Percentiles rank a stretch among this genome's conserved stretches.
phyloP scores from a whole-genome alignment of 1,140 invertebrate species.

The Araneus ventricosus region DNA sequence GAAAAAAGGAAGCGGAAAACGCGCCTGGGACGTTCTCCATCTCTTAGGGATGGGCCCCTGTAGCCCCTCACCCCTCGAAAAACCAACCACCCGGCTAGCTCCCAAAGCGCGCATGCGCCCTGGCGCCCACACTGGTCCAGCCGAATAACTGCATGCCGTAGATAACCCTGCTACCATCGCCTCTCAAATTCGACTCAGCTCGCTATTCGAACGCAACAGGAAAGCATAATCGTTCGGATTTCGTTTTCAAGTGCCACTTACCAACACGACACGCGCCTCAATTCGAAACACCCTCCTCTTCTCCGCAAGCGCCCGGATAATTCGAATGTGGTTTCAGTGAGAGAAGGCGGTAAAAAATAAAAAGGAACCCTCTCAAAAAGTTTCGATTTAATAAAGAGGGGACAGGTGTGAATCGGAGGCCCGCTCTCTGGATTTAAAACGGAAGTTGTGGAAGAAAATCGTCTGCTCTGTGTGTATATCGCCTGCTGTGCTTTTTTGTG shows the following conservation, averaged over 20 bases:
- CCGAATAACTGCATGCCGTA: slow-evolving; percentile 52
- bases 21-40: slow-evolving; percentile 55
- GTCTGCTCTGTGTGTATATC: not conserved
- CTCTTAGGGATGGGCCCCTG: slow-evolving; percentile 2
- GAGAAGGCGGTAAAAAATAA: not conserved
- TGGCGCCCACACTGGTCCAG: slow-evolving; percentile 38
- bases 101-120: slow-evolving; percentile 47
- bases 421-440: not conserved
- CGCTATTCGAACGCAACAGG: slow-evolving; percentile 5
- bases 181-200: slow-evolving; percentile 40
- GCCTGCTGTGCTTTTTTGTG: not conserved
- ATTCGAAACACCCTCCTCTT: not conserved
- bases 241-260: slow-evolving; percentile 32
- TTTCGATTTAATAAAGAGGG: slow-evolving; percentile 23
- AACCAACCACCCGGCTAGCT: slow-evolving; percentile 67
- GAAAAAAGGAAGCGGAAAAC: not conserved
- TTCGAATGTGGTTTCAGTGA: not conserved
- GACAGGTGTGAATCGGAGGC: not conserved
- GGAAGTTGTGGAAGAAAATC: not conserved
- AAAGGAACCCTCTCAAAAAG: not conserved
- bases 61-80: slow-evolving; percentile 30
- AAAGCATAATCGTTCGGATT: not conserved
- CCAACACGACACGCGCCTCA: not conserved
- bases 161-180: slow-evolving; percentile 10
- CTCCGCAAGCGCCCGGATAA: slow-evolving; percentile 9